phyloP scores from a whole-genome alignment of 2,888 invertebrate genomes.

The Steinernema hermaphroditum region DNA sequence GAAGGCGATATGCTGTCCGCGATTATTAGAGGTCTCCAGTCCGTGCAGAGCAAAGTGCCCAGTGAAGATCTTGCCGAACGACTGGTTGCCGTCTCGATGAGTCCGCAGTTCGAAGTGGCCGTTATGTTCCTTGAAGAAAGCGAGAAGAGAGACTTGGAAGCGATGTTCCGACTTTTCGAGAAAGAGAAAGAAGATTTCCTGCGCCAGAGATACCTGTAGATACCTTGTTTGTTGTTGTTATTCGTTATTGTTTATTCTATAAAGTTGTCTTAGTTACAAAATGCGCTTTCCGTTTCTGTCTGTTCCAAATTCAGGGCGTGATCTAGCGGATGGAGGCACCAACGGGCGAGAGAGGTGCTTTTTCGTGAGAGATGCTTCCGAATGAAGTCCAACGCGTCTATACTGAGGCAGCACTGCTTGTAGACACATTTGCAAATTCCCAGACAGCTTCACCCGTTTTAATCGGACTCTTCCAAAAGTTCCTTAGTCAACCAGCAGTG shows the following conservation, averaged over 20 bases:
- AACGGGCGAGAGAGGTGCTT: too few relatives aligned
- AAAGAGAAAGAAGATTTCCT: slow-evolving; percentile 6
- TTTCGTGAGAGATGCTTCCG: too few relatives aligned
- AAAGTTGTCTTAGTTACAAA: too few relatives aligned
- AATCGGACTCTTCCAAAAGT: too few relatives aligned
- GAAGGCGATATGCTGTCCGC: neutral
- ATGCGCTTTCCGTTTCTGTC: too few relatives aligned
- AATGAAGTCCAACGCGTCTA: too few relatives aligned
- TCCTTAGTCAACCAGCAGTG: too few relatives aligned
- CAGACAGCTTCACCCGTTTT: too few relatives aligned
- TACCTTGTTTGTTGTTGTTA: slow-evolving; percentile 1
- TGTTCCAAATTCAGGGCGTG: too few relatives aligned
- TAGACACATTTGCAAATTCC: too few relatives aligned
- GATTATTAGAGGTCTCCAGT: neutral
- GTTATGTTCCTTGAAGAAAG: neutral
- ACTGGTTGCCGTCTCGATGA: neutral
- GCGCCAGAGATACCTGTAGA: slow-evolving; percentile 3
- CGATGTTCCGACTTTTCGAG: neutral
- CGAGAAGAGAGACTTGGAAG: neutral
- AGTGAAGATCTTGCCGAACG: neutral
- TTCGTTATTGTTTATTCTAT: neutral
- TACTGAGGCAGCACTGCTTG: too few relatives aligned
- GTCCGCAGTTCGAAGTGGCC: neutral
- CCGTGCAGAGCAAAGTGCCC: neutral
- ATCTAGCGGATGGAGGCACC: too few relatives aligned